A percentile compares a stretch with the other conserved stretches of the same genome.
Evolutionary conservation across 2,888 invertebrate genomes (phyloP).

Genomic region (Petrolisthes cinctipes): DNA sequence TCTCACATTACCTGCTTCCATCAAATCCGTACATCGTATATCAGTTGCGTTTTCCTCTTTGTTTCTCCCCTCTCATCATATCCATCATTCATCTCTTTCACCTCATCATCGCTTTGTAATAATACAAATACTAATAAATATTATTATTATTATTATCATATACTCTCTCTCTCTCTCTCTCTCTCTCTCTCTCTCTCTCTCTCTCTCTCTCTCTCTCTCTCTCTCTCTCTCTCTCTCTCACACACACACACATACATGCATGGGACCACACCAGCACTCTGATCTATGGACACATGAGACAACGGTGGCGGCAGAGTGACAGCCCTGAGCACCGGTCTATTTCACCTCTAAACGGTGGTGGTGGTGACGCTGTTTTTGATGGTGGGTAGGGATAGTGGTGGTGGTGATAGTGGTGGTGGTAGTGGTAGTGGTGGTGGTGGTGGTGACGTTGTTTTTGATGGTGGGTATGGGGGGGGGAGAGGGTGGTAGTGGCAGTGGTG

Average conservation of each 20-base stretch:
- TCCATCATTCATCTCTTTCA: not conserved
- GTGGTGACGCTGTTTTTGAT: not conserved
- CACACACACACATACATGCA: too few species aligned
- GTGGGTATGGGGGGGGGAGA: not conserved
- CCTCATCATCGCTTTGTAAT: too few species aligned
- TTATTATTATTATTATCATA: not conserved
- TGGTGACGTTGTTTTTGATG: not conserved
- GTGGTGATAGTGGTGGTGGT: too few species aligned
- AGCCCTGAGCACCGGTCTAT: too few species aligned
- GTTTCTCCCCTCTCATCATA: not conserved
- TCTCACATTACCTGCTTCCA: not conserved
- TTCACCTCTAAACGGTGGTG: not conserved
- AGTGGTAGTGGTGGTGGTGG: too few species aligned
- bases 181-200: not conserved
- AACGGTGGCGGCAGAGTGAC: too few species aligned
- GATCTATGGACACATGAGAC: too few species aligned
- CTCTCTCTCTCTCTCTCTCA: not conserved
- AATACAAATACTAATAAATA: not conserved
- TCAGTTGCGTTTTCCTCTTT: not conserved
- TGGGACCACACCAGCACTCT: too few species aligned
- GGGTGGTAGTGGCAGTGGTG: not conserved
- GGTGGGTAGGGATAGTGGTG: not conserved
- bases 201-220: not conserved
- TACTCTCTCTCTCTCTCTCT: not conserved
- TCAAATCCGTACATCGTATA: too few species aligned